Conservation (phyloP, 2,888 invertebrate genomes). For the Uloborus plumipes region DNA sequence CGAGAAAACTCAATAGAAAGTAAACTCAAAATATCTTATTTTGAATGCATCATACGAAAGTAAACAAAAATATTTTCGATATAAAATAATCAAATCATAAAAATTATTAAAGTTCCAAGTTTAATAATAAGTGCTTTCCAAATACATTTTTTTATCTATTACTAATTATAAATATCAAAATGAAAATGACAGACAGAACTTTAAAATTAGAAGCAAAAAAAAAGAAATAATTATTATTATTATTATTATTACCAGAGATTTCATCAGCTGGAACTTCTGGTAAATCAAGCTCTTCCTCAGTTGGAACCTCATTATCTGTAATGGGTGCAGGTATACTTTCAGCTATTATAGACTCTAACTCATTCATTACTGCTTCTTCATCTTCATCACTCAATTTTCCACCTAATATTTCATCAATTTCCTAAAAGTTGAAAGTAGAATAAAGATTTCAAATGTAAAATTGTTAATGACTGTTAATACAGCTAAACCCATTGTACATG, state of each 20-base stretch:
- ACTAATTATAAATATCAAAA: too few species aligned
- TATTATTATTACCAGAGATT: constrained; percentile 27
- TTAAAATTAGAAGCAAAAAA: background rate
- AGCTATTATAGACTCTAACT: constrained; percentile 59
- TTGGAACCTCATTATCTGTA: constrained; percentile 11
- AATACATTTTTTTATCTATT: too few species aligned
- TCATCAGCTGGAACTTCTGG: constrained; percentile 59
- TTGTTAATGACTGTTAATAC: too few species aligned
- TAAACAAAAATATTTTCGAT: too few species aligned
- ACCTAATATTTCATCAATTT: constrained; percentile 65
- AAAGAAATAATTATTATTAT: too few species aligned
- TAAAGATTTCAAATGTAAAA: background rate
- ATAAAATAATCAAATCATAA: too few species aligned
- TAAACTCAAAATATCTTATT: background rate
- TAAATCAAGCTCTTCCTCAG: constrained; percentile 31
- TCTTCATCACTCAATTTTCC: constrained; percentile 57
- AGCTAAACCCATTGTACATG: background rate
- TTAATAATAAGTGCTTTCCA: too few species aligned
- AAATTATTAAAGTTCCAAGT: too few species aligned
- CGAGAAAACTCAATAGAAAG: background rate
- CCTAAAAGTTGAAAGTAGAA: constrained; percentile 35
- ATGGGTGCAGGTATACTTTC: constrained; percentile 53
- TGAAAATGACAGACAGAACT: too few species aligned
- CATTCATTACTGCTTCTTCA: constrained; percentile 59
- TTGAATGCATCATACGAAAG: background rate